phyloP scores from a whole-genome alignment of 2,888 invertebrate species.

The Siphlonurus alternatus region DNA sequence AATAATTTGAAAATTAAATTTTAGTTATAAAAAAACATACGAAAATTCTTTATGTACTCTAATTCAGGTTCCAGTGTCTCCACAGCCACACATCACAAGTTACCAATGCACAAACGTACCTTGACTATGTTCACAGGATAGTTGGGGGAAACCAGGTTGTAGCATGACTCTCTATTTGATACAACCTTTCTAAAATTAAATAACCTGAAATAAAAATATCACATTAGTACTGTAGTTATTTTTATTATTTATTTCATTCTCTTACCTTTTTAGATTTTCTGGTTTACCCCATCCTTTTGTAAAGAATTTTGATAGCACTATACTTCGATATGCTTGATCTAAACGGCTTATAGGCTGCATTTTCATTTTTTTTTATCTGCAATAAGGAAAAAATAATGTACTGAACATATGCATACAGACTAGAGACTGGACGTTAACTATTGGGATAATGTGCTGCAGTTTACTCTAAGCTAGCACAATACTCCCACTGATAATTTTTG shows the following conservation, averaged over 20 bases:
- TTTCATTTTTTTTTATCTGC: too few species aligned
- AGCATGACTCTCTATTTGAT: slow-evolving; percentile 66
- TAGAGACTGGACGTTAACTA: too few species aligned
- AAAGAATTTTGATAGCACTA: slow-evolving; percentile 80
- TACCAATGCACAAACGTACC: too few species aligned
- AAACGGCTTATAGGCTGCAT: slow-evolving; percentile 29
- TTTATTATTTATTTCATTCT: background rate
- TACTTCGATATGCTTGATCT: slow-evolving; percentile 68
- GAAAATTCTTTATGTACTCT: background rate
- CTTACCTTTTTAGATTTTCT: slow-evolving; percentile 68
- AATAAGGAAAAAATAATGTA: too few species aligned
- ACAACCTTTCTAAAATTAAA: slow-evolving; percentile 81
- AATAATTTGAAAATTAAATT: background rate
- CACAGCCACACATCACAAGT: too few species aligned
- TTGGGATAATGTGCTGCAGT: too few species aligned
- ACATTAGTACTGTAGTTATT: background rate
- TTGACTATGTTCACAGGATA: slow-evolving; percentile 78
- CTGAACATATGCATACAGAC: too few species aligned
- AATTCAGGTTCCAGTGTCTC: background rate
- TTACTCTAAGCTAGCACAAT: too few species aligned
- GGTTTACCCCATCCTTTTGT: slow-evolving; percentile 95
- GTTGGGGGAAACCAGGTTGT: slow-evolving; percentile 58
- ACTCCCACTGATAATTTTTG: too few species aligned
- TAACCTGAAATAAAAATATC: slow-evolving; percentile 44
- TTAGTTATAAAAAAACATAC: background rate